These are phyloP conservation scores for Brachyptera putata DNA, from an alignment of 2,888 invertebrate genomes.

Conservation along the genomic window DNA sequence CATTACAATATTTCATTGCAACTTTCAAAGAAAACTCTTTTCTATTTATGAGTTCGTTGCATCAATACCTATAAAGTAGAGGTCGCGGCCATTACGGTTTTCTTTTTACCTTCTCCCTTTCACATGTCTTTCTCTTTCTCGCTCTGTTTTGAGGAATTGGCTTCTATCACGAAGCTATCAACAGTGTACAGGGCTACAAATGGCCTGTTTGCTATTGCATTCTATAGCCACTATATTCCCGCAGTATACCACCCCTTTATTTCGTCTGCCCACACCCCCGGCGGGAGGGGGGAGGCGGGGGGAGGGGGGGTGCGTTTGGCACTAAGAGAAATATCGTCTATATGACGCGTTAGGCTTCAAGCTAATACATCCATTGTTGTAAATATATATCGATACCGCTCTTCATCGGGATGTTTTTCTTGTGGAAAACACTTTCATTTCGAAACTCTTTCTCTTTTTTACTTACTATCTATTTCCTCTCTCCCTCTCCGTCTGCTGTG, in stretches of 20 bases:
- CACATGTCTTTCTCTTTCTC: conserved; percentile 13
- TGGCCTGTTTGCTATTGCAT: conserved; percentile 27
- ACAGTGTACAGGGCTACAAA: conserved; percentile 20
- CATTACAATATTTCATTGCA: too few species aligned
- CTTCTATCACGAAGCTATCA: conserved; percentile 29
- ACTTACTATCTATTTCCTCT: too few species aligned
- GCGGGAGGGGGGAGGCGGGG: neutral
- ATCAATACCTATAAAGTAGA: too few species aligned
- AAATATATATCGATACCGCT: conserved; percentile 17
- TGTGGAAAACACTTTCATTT: conserved; percentile 15
- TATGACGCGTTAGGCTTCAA: conserved; percentile 2
- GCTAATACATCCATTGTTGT: conserved; percentile 21
- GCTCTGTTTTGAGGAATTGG: conserved; percentile 24
- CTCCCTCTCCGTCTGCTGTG: conserved; percentile 1
- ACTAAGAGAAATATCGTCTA: neutral
- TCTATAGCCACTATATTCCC: conserved; percentile 13
- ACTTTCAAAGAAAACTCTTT: too few species aligned
- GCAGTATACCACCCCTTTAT: neutral
- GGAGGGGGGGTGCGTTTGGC: neutral
- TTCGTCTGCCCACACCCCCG: neutral
- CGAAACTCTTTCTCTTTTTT: conserved; percentile 3
- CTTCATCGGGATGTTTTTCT: conserved; percentile 16
- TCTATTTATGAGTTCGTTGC: neutral
- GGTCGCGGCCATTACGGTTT: conserved; percentile 13
- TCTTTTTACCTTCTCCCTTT: conserved; percentile 9